phyloP scores from a whole-genome alignment of 1,140 invertebrate genomes.

The Goniozus legneri region DNA sequence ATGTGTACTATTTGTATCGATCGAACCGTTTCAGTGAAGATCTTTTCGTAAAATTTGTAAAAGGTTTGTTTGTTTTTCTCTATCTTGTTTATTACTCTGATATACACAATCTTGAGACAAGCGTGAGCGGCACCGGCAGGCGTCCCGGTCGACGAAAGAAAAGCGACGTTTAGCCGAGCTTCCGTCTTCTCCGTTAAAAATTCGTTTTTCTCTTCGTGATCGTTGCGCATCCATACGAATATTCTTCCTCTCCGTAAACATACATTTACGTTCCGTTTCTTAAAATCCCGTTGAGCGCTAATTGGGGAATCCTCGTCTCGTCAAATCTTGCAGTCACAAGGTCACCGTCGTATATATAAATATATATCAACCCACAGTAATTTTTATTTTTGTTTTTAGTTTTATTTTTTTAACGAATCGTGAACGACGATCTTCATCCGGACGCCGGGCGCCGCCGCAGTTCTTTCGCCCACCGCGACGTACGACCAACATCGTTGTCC shows the following conservation, averaged over 20 bases:
- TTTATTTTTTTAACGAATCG: neutral
- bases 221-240: too few species aligned
- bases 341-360: slow-evolving; percentile 18
- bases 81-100: too few species aligned
- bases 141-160: slow-evolving; percentile 54
- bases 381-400: slow-evolving; percentile 7
- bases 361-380: too few species aligned
- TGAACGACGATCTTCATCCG: slow-evolving; percentile 30
- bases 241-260: too few species aligned
- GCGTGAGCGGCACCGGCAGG: slow-evolving; percentile 36
- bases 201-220: slow-evolving; percentile 1
- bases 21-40: too few species aligned
- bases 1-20: too few species aligned
- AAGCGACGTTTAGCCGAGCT: slow-evolving; percentile 48
- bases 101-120: slow-evolving; percentile 36
- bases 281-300: too few species aligned
- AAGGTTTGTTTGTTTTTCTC: too few species aligned
- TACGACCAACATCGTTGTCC: slow-evolving; percentile 51
- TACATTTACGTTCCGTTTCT: too few species aligned
- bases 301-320: too few species aligned
- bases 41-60: too few species aligned
- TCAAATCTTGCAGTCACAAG: slow-evolving; percentile 24
- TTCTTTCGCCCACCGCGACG: slow-evolving; percentile 55
- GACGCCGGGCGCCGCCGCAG: slow-evolving; percentile 49
- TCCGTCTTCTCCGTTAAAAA: slow-evolving; percentile 18